A percentile compares a stretch with the other conserved stretches of the same genome.
These are phyloP conservation scores for Electrona antarctica DNA, from an alignment of 2,113 vertebrate genomes.

Conservation along the genomic window DNA sequence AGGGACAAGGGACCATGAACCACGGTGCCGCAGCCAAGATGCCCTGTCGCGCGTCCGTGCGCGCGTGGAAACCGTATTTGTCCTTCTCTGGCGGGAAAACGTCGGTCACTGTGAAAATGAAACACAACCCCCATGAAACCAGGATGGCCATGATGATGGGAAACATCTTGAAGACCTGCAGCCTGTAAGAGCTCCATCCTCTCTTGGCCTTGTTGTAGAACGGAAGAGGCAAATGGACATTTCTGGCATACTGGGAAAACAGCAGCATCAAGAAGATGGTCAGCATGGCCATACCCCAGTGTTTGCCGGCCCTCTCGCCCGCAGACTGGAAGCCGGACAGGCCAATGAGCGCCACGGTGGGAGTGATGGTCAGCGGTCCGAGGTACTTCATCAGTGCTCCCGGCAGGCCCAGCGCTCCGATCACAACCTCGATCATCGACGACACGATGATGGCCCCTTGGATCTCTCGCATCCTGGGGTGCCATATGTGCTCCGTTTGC, in stretches of 20 bases:
- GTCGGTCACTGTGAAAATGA: slow-evolving; percentile 95
- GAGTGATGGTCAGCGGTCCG: slow-evolving; percentile 95
- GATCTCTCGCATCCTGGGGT: slow-evolving; percentile 98
- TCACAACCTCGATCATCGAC: slow-evolving; percentile 92
- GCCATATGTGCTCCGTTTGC: slow-evolving; percentile 95
- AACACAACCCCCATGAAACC: slow-evolving; percentile 94
- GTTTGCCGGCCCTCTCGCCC: slow-evolving; percentile 94
- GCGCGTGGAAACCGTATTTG: slow-evolving; percentile 94
- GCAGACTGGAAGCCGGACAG: slow-evolving; percentile 97
- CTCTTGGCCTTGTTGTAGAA: slow-evolving; percentile 97
- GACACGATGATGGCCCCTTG: slow-evolving; percentile 98
- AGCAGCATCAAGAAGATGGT: slow-evolving; percentile 96
- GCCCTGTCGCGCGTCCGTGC: slow-evolving; percentile 91
- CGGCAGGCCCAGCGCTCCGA: slow-evolving; percentile 92
- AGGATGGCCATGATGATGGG: slow-evolving; percentile 99
- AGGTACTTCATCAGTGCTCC: slow-evolving; percentile 93
- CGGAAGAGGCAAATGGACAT: slow-evolving; percentile 95
- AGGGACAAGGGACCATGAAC: slow-evolving; percentile 97
- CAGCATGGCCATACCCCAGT: slow-evolving; percentile 99
- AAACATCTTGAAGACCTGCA: slow-evolving; percentile 99
- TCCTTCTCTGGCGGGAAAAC: slow-evolving; percentile 92
- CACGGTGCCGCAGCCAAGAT: slow-evolving; percentile 91
- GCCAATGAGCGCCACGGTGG: slow-evolving; percentile 94
- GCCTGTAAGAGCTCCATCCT: slow-evolving; percentile 94
- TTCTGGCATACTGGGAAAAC: slow-evolving; percentile 98